A percentile compares a stretch with the other conserved stretches of the same genome.
Conservation (phyloP, 2,797 vertebrate genomes). For the Clamator glandarius region DNA sequence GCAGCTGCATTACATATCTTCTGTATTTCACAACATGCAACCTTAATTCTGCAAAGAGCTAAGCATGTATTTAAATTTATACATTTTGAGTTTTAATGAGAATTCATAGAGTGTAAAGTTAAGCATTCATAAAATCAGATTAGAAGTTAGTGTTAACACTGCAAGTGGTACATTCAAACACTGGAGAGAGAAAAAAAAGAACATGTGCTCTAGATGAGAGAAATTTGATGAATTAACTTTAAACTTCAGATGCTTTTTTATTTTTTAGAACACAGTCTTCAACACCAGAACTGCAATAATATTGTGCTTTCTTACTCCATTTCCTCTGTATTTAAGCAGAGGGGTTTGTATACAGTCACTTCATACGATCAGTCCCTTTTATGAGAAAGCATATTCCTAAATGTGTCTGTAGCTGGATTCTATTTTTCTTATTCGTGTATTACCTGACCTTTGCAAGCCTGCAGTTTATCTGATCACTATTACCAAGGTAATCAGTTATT, state of each 20-base stretch:
- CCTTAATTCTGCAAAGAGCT: conserved; percentile 56
- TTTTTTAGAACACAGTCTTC: neutral
- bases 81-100: conserved; percentile 64
- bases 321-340: neutral
- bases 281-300: neutral
- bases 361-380: neutral
- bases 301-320: neutral
- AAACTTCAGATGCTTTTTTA: conserved; percentile 2
- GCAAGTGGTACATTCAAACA: conserved; percentile 36
- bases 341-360: neutral
- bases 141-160: conserved; percentile 46
- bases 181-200: conserved; percentile 2
- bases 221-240: conserved; percentile 46
- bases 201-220: neutral
- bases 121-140: conserved; percentile 57
- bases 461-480: neutral
- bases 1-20: conserved; percentile 37
- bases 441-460: neutral
- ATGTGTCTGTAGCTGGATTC: neutral
- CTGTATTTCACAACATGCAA: conserved; percentile 60
- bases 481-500: conserved; percentile 25
- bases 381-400: neutral
- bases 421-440: neutral
- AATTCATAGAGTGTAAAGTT: conserved; percentile 54
- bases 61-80: conserved; percentile 65